Evolutionary conservation across 1,140 invertebrate species (phyloP).

Genomic region (Penaeus japonicus): DNA sequence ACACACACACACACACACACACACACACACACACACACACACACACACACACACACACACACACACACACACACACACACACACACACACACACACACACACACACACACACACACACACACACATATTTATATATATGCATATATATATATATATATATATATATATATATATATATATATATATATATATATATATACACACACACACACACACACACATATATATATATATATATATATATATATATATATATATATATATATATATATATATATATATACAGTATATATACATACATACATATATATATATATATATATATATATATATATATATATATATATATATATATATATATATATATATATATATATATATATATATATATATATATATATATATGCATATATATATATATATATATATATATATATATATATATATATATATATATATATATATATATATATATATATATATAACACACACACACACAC

Average conservation of each 20-base stretch:
- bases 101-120: neutral
- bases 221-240: neutral
- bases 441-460: neutral
- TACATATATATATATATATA: neutral
- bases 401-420: neutral
- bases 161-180: neutral
- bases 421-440: neutral
- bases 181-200: neutral
- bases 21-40: neutral
- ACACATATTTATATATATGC: neutral
- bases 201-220: neutral
- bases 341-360: neutral
- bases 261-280: slow-evolving; percentile 1
- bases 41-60: neutral
- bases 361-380: neutral
- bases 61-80: neutral
- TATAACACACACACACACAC: neutral
- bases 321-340: neutral
- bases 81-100: neutral
- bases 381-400: neutral
- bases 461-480: neutral
- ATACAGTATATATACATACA: neutral
- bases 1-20: neutral
- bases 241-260: neutral
- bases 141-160: neutral